Evolutionary conservation across 1,140 invertebrate genomes (phyloP), one percentile per base, ranked within the genome.

Genomic region (Branchinecta lindahli): DNA sequence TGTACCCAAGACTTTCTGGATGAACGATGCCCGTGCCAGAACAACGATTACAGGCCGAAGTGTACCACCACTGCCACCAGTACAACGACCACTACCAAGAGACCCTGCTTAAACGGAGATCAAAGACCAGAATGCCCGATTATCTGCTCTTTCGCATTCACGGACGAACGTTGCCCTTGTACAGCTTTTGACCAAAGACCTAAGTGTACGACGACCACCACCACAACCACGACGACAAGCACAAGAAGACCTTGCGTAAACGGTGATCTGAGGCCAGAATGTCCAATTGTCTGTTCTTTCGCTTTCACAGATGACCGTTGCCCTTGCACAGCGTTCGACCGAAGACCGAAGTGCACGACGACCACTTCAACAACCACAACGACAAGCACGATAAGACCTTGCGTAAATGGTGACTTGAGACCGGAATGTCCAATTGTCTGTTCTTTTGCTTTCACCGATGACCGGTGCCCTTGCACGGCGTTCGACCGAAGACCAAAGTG

Each of bases 1-100:
- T 61, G 52, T 44, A 52, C 71, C 66, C 70, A 72, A 74, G 75
- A 70, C 45, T 75, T 77, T 69, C 10, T 10, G 18, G 44, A 33
- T 8, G 70, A 69, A 71, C n/a, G 65, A n/a, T n/a, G 20, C 74
- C 12, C 61, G 3, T 69, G n/a, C 20, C 3, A 7, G 44, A 44
- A 44, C 33, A 33, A 33, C 33, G 52, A 61, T 61, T 15, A 15
- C 52, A 61, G 52, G 6, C 52, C 52, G 52, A 2, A 61, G 6
- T 61, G 52, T 20, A 4, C 12, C 4, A 61, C 6, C 4, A 61
- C 52, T 12, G 18, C 2, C 52, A 61, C 12, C 12, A 61, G 12
- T 15, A 61, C 52, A 12, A 61, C 2, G 4, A 4, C 52, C 12
- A 61, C 52, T 61, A 61, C 52, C 52, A 61, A 15, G 12, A 20